Base-by-base conservation (phyloP, 1,140 invertebrate genomes). In the Himalopsyche phryganea region DNA sequence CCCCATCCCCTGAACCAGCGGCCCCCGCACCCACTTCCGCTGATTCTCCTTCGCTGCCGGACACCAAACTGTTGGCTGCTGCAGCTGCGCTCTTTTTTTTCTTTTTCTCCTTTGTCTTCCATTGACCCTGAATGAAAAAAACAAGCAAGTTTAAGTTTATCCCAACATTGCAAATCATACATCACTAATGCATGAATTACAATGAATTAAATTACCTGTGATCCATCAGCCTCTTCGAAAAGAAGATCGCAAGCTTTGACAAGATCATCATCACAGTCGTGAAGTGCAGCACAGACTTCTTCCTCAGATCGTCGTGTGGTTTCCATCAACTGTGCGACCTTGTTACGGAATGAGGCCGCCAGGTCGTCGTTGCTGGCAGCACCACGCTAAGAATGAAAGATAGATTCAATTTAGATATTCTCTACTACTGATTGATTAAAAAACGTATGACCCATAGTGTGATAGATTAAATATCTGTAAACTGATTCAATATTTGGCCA, bases 81-180 rank as follows among this genome's bases (percentile, higher is more conserved):
- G 59, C 56, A 6, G 81, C 75, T 65, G 85, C 81, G 61, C 85
- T 81, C 68, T 84, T 87, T 78, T 92, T 94, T 78, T 91, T 92
- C 78, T 93, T 94, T 74, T 92, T 93, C 18, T 89, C 85, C 55
- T 82, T 84, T 48, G 84, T 88, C 66, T 85, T 83, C 89, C 88
- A 91, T 73, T 87, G 85, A 66, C 81, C 84, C 86, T 88, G 71
- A 19, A 65, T 4, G 18, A 33, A 11, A 50, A 7, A 17, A 19
- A 42, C 15, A n/a, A n/a, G n/a, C n/a, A n/a, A n/a, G n/a, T n/a
- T n/a, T n/a, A n/a, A n/a, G n/a, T n/a, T n/a, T n/a, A n/a, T n/a
- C n/a, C n/a, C n/a, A n/a, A n/a, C n/a, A n/a, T n/a, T n/a, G n/a
- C n/a, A n/a, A n/a, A n/a, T n/a, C n/a, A n/a, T n/a, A n/a, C n/a